phyloP scores from a whole-genome alignment of 2,113 vertebrate genomes.

The Dipodomys stephensi region DNA sequence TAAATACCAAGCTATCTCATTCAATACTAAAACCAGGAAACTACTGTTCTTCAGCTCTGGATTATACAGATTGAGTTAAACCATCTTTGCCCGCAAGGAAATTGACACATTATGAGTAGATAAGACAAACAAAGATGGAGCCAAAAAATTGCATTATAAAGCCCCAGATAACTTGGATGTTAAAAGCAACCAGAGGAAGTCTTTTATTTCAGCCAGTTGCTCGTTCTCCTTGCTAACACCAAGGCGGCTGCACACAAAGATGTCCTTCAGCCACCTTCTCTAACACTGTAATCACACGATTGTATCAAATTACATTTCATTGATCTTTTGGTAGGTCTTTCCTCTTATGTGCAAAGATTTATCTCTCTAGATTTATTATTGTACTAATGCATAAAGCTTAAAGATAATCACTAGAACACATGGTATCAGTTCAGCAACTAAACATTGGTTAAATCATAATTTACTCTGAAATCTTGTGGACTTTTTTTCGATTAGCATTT shows the following conservation, averaged over 20 bases:
- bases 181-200: neutral
- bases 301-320: neutral
- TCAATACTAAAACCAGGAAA: neutral
- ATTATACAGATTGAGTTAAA: too few relatives aligned
- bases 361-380: neutral
- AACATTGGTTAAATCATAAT: slow-evolving; percentile 41
- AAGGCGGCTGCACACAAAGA: neutral
- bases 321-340: neutral
- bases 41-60: too few relatives aligned
- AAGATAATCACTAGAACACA: neutral
- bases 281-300: neutral
- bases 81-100: neutral
- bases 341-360: neutral
- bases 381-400: neutral
- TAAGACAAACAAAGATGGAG: neutral
- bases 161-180: neutral
- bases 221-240: neutral
- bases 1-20: neutral
- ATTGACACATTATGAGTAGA: neutral
- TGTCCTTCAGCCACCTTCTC: neutral
- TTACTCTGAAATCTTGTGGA: neutral
- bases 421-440: neutral
- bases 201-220: neutral
- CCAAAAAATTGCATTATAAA: neutral
- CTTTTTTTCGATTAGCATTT: neutral